Conservation (phyloP, 2,888 invertebrate species). For the Eupithecia subfuscata region DNA sequence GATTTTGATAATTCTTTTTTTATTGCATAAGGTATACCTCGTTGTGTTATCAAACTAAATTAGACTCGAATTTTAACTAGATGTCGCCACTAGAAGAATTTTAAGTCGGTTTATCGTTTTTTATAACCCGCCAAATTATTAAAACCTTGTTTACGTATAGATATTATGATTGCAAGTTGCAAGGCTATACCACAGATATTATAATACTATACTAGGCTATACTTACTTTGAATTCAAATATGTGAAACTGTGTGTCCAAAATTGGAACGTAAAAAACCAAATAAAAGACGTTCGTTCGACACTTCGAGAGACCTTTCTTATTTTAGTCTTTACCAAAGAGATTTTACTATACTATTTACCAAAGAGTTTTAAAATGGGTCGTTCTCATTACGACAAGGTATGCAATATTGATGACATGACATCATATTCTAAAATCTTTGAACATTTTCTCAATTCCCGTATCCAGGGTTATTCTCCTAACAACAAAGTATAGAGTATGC, state of each 20-base stretch:
- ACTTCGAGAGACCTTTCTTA: background rate
- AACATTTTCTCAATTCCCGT: background rate
- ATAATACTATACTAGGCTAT: no score
- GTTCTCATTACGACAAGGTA: background rate
- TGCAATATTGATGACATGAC: background rate
- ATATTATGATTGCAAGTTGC: no score
- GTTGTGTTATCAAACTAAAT: no score
- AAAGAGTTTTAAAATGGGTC: background rate
- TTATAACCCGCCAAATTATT: no score
- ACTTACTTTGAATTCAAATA: background rate
- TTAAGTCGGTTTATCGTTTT: no score
- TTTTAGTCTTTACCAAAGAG: background rate
- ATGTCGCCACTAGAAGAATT: no score
- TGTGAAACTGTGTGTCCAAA: no score
- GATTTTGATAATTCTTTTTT: no score
- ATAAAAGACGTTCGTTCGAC: background rate
- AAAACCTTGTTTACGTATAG: no score
- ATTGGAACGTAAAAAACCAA: background rate
- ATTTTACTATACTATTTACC: background rate
- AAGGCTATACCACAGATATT: no score
- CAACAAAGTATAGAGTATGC: constrained; percentile 29
- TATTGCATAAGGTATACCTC: no score
- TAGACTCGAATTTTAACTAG: no score
- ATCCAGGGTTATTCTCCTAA: constrained; percentile 18
- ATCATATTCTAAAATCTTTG: background rate